phyloP scores from a whole-genome alignment of 2,113 vertebrate species.

The Neogobius melanostomus region DNA sequence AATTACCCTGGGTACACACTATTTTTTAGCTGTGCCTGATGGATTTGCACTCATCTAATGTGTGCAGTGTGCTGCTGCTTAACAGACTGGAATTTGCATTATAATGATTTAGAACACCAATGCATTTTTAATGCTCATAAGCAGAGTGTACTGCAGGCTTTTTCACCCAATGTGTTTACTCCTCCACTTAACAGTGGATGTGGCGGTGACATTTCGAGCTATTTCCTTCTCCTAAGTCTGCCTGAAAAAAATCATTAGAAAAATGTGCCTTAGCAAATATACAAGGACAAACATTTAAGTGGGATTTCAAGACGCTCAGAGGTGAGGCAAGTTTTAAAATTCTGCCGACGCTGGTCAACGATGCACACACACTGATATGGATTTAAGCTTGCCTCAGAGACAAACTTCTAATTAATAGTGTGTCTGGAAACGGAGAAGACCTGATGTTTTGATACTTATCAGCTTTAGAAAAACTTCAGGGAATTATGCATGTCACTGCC shows the following conservation, averaged over 20 bases:
- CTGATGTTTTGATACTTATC: conserved; percentile 35
- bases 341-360: conserved; percentile 11
- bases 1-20: conserved; percentile 59
- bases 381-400: conserved; percentile 23
- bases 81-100: conserved; percentile 72
- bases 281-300: conserved; percentile 32
- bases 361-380: conserved; percentile 5
- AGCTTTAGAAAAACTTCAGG: conserved; percentile 23
- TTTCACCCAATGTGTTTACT: conserved; percentile 51
- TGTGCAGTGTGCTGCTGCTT: conserved; percentile 60
- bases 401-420: conserved; percentile 29
- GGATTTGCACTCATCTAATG: conserved; percentile 70
- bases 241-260: conserved; percentile 40
- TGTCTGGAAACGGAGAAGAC: conserved; percentile 17
- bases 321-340: conserved; percentile 21
- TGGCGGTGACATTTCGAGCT: conserved; percentile 33
- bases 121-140: conserved; percentile 74
- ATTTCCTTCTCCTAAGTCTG: conserved; percentile 34
- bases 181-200: conserved; percentile 42
- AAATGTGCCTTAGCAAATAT: conserved; percentile 42
- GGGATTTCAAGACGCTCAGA: conserved; percentile 7
- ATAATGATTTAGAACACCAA: conserved; percentile 70
- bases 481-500: conserved; percentile 19
- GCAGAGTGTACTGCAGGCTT: conserved; percentile 49
- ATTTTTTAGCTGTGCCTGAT: conserved; percentile 67